These are phyloP conservation scores for Andrena bucephala DNA, from an alignment of 2,888 invertebrate species.

Conservation along the genomic window DNA sequence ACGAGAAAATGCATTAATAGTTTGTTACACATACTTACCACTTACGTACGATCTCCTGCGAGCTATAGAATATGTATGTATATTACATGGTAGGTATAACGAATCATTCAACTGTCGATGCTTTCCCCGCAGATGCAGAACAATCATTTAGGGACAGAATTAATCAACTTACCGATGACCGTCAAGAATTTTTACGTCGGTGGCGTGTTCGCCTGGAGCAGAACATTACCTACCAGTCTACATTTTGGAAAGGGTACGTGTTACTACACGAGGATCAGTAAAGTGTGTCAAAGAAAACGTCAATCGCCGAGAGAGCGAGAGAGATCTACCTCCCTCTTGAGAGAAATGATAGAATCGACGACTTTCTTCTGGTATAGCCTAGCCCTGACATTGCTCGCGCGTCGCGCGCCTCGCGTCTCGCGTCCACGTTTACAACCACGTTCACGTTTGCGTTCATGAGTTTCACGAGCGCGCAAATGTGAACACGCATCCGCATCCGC, in stretches of 20 bases:
- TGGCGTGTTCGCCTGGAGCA: not conserved
- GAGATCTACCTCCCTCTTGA: no score
- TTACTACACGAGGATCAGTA: conserved; percentile 10
- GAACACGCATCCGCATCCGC: not conserved
- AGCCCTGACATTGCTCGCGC: conserved; percentile 82
- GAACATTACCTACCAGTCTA: not conserved
- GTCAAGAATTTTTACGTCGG: no score
- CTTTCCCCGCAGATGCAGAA: not conserved
- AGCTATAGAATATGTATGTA: no score
- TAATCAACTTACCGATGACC: no score
- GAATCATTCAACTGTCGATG: not conserved
- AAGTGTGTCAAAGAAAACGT: conserved; percentile 80
- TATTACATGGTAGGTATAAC: no score
- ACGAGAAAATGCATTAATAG: not conserved
- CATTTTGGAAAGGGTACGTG: conserved; percentile 11
- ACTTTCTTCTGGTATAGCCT: conserved; percentile 59
- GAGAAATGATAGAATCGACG: conserved; percentile 30
- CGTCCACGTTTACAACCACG: not conserved
- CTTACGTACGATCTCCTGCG: no score
- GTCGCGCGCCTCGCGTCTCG: conserved; percentile 10
- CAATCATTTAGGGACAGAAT: not conserved
- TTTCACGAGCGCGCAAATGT: not conserved
- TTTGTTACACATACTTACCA: not conserved
- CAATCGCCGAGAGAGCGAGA: not conserved
- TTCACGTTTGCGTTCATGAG: not conserved